phyloP scores from a whole-genome alignment of 2,888 invertebrate species.

The Caenorhabditis macrosperma region DNA sequence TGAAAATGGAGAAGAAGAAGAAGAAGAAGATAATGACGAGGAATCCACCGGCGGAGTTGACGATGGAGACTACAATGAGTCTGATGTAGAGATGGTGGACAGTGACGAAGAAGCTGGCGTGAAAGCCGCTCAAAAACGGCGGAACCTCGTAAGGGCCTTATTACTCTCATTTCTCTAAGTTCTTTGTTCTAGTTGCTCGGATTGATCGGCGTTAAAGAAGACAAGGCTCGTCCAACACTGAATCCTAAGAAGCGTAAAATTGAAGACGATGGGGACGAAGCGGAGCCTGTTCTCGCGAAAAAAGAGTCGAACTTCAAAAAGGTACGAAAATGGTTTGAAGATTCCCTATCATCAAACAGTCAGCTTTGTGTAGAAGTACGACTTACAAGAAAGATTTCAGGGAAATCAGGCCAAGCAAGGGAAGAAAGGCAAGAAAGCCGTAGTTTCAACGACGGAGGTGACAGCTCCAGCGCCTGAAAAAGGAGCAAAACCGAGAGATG shows the following conservation, averaged over 20 bases:
- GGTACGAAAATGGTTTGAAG: neutral
- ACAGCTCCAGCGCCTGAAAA: neutral
- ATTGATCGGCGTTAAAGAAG: conserved; percentile 48
- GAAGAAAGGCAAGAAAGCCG: neutral
- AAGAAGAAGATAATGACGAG: neutral
- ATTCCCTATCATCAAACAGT: neutral
- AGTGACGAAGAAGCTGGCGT: conserved; percentile 49
- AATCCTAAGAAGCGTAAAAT: conserved; percentile 49
- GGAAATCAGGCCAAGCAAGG: neutral
- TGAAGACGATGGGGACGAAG: conserved; percentile 27
- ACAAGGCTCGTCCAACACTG: conserved; percentile 36
- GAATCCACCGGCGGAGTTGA: neutral
- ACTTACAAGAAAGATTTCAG: no score
- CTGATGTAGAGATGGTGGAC: conserved; percentile 49
- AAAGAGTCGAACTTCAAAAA: conserved; percentile 25
- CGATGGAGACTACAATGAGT: conserved; percentile 27
- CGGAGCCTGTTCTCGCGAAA: conserved; percentile 14
- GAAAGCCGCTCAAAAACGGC: conserved; percentile 37
- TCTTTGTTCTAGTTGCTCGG: conserved; percentile 48
- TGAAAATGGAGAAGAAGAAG: neutral
- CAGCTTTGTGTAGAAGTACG: no score
- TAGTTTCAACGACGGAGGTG: neutral
- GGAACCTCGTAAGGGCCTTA: conserved; percentile 27
- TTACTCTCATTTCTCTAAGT: neutral
- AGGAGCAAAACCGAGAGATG: neutral